phyloP scores from a whole-genome alignment of 2,888 invertebrate species.

The Cheilosia soror region DNA sequence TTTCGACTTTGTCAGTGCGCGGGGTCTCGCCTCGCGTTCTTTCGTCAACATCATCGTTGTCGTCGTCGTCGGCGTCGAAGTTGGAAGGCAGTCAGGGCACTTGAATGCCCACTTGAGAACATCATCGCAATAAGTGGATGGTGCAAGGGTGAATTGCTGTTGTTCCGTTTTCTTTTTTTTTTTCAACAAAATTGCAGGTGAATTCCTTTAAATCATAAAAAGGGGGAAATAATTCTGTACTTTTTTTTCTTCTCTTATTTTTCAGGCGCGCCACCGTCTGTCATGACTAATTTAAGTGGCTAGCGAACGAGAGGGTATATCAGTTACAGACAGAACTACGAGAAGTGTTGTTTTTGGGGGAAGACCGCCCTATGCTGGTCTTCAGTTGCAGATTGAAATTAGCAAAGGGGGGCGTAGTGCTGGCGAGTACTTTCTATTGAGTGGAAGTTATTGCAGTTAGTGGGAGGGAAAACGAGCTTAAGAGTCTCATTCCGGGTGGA shows the following conservation, averaged over 20 bases:
- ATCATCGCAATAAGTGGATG: conserved; percentile 72
- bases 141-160: conserved; percentile 69
- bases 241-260: conserved; percentile 33
- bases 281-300: conserved; percentile 69
- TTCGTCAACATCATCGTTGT: conserved; percentile 13
- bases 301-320: conserved; percentile 55
- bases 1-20: conserved; percentile 27
- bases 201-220: conserved; percentile 68
- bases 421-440: conserved; percentile 64
- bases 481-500: conserved; percentile 41
- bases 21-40: conserved; percentile 31
- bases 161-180: conserved; percentile 39
- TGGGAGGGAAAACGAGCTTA: conserved; percentile 29
- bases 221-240: conserved; percentile 22
- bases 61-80: conserved; percentile 38
- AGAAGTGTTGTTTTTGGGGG: conserved; percentile 34
- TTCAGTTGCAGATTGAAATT: conserved; percentile 31
- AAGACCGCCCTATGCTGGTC: conserved; percentile 7
- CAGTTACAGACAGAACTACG: conserved; percentile 60
- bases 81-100: conserved; percentile 52
- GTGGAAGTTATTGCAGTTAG: conserved; percentile 70
- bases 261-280: conserved; percentile 55
- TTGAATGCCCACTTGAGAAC: conserved; percentile 71
- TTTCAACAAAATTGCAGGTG: conserved; percentile 61
- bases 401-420: conserved; percentile 25